Percentiles rank a stretch among this genome's conserved stretches.
Evolutionary conservation across 2,888 invertebrate genomes (phyloP).

Genomic region (Hypomecis atomaria): DNA sequence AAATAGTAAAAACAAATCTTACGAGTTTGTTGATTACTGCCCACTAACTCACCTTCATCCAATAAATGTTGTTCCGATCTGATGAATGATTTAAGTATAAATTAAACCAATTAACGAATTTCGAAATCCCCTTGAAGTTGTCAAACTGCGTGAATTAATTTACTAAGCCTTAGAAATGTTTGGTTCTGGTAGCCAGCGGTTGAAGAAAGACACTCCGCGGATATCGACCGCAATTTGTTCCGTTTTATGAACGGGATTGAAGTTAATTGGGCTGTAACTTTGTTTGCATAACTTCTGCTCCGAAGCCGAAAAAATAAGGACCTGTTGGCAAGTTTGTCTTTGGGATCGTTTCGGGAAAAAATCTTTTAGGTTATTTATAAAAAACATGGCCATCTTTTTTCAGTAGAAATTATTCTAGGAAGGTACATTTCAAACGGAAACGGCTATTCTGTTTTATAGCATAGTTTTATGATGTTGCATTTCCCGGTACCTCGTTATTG

Average conservation of each 20-base stretch:
- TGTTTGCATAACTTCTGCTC: constrained; percentile 30
- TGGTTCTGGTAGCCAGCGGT: constrained; percentile 18
- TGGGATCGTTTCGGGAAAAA: constrained; percentile 3
- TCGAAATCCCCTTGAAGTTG: constrained; percentile 59
- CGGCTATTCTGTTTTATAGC: too few relatives aligned
- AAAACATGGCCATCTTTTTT: neutral
- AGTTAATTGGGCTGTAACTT: constrained; percentile 33
- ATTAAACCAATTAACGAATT: constrained; percentile 66
- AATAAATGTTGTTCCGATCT: constrained; percentile 60
- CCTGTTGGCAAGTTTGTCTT: constrained; percentile 13
- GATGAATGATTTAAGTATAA: constrained; percentile 69
- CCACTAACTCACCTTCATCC: constrained; percentile 55
- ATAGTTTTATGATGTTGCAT: too few relatives aligned
- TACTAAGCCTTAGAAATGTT: constrained; percentile 53
- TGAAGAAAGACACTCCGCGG: constrained; percentile 23
- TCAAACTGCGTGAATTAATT: constrained; percentile 58
- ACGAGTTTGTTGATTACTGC: constrained; percentile 55
- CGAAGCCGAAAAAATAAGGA: constrained; percentile 25
- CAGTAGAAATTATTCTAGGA: too few relatives aligned
- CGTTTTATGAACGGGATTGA: constrained; percentile 22
- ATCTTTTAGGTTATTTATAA: constrained; percentile 7
- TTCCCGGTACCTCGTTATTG: too few relatives aligned
- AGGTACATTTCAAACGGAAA: too few relatives aligned
- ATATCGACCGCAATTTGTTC: constrained; percentile 27
- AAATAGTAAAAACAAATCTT: too few relatives aligned